Evolutionary conservation across 2,113 vertebrate species (phyloP), one percentile per base, ranked within the genome.

Genomic region (Eptatretus burgeri): DNA sequence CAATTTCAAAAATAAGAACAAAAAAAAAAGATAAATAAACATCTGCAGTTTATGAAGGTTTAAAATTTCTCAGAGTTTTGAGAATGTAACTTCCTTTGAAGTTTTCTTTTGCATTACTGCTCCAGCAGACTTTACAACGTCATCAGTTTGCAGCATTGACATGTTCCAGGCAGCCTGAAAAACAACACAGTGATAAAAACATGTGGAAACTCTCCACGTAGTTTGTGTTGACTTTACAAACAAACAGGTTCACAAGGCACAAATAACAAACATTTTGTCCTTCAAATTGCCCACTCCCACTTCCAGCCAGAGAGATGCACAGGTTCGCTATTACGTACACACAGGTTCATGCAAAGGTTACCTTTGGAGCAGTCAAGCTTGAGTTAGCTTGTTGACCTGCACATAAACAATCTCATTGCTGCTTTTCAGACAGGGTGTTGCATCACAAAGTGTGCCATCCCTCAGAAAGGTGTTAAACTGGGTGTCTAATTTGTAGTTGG

Each of bases 141-240:
- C 85, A 1, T 83, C 64, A 0, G 79, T 80, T 70, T 91, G 84
- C 51, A 91, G 74, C 85, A 88, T 91, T 70, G 79, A 77, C 84
- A 86, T 91, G 75, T 88, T 88, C 85, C 84, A 91, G 2, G 75
- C 64, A 0, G 77, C 75, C 82, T 81, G 75, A 68, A 11, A 14
- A 66, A 52, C 67, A 50, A 53, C 11, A 62, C 62, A 50, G 51
- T 5, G 5, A 7, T 51, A 51, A n/a, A 51, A 19, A 51, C 51
- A 13, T 51, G 50, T 13, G 11, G 20, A 18, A 13, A 12, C 51
- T 51, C 16, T n/a, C 49, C 14, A 5, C 19, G n/a, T 20, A 13
- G 16, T 20, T 49, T 17, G 1, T 11, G 20, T 50, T 14, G 14
- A 56, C n/a, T 11, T 13, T 17, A 11, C 5, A 13, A 17, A 41